These are phyloP conservation scores for Ridgeia piscesae DNA, from an alignment of 1,140 invertebrate genomes.

Conservation along the genomic window DNA sequence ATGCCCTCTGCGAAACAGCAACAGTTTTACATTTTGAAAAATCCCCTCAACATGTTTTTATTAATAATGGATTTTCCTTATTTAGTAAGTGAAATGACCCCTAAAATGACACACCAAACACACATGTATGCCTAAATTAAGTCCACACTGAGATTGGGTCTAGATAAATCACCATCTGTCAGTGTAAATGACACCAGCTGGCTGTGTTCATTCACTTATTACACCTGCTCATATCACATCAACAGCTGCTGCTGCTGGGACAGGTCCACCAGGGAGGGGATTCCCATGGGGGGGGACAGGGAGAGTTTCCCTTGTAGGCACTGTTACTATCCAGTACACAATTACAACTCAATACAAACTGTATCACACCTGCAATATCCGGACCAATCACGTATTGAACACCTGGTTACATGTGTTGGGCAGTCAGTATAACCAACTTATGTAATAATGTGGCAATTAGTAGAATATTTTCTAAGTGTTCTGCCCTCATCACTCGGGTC, in stretches of 20 bases:
- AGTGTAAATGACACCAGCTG: neutral
- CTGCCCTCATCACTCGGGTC: no score
- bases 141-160: neutral
- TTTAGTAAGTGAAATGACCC: no score
- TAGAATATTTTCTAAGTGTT: no score
- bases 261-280: neutral
- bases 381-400: neutral
- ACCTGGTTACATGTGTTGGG: no score
- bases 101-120: neutral
- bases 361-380: neutral
- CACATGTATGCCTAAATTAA: neutral
- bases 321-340: neutral
- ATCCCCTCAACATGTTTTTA: no score
- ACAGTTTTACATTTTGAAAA: no score
- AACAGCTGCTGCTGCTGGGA: neutral
- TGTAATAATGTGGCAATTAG: no score
- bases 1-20: no score
- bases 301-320: neutral
- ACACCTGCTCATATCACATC: neutral
- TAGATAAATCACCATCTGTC: neutral
- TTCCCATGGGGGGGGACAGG: neutral
- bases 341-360: neutral
- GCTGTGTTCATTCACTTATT: neutral
- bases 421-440: no score
- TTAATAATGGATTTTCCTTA: no score